Evolutionary conservation across 1,140 invertebrate genomes (phyloP).

Genomic region (Solenopsis fugax): DNA sequence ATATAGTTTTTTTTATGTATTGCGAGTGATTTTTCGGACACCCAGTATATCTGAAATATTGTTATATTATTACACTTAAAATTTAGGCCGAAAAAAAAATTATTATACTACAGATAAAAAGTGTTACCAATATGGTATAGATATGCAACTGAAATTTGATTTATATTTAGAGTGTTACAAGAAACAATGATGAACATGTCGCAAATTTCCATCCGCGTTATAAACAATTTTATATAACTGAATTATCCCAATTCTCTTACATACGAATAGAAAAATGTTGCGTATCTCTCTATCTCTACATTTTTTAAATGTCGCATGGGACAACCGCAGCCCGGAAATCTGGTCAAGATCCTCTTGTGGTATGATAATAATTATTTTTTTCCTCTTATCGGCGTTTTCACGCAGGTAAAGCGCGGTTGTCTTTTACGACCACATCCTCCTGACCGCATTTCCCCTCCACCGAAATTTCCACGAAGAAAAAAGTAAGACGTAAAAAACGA

Average conservation of each 20-base stretch:
- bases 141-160: background rate
- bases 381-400: conserved; percentile 31
- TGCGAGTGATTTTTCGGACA: no score
- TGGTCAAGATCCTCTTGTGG: conserved; percentile 31
- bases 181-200: background rate
- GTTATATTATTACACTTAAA: background rate
- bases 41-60: background rate
- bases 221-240: conserved; percentile 19
- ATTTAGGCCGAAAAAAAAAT: background rate
- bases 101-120: background rate
- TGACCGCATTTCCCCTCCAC: background rate
- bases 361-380: conserved; percentile 56
- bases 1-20: no score
- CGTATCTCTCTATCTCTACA: conserved; percentile 22
- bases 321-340: conserved; percentile 60
- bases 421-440: background rate
- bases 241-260: background rate
- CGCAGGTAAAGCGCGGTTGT: conserved; percentile 47
- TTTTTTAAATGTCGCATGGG: conserved; percentile 8
- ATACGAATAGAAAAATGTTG: background rate
- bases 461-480: conserved; percentile 6
- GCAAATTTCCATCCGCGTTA: background rate
- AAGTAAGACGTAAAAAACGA: background rate
- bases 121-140: background rate
- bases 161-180: background rate